Conservation (phyloP, 2,888 invertebrate species). For the Heliconius hortense region DNA sequence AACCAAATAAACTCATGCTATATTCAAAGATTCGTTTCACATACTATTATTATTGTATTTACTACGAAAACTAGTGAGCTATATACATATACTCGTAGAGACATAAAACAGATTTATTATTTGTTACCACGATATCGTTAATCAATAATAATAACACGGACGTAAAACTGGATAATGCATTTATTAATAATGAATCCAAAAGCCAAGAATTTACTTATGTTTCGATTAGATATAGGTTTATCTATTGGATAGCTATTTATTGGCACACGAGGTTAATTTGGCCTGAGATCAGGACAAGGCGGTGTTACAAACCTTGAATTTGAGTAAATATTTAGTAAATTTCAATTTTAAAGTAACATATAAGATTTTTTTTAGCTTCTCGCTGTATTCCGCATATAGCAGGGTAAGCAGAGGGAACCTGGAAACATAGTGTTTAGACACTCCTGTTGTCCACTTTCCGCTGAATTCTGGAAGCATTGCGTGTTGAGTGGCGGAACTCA, state of each 20-base stretch:
- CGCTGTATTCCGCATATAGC: too few relatives aligned
- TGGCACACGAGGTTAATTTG: constrained; percentile 35
- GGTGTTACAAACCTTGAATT: not conserved
- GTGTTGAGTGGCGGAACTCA: too few relatives aligned
- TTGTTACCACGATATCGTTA: constrained; percentile 17
- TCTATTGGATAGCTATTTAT: constrained; percentile 32
- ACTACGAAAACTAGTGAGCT: not conserved
- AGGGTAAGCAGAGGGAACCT: too few relatives aligned
- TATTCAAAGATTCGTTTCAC: not conserved
- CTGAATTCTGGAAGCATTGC: too few relatives aligned
- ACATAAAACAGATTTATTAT: constrained; percentile 30
- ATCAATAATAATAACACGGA: constrained; percentile 30
- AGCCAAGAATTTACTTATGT: constrained; percentile 41
- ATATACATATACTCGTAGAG: not conserved
- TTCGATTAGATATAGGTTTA: constrained; percentile 38
- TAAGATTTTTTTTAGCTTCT: not conserved
- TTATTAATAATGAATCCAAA: constrained; percentile 34
- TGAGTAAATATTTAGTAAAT: not conserved
- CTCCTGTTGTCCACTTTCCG: too few relatives aligned
- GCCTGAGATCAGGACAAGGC: constrained; percentile 6
- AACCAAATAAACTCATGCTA: not conserved
- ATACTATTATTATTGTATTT: too few relatives aligned
- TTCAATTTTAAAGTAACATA: not conserved
- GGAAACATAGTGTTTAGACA: too few relatives aligned
- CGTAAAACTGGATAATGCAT: constrained; percentile 29